phyloP scores from a whole-genome alignment of 2,113 vertebrate species.

The Prochilodus magdalenae region DNA sequence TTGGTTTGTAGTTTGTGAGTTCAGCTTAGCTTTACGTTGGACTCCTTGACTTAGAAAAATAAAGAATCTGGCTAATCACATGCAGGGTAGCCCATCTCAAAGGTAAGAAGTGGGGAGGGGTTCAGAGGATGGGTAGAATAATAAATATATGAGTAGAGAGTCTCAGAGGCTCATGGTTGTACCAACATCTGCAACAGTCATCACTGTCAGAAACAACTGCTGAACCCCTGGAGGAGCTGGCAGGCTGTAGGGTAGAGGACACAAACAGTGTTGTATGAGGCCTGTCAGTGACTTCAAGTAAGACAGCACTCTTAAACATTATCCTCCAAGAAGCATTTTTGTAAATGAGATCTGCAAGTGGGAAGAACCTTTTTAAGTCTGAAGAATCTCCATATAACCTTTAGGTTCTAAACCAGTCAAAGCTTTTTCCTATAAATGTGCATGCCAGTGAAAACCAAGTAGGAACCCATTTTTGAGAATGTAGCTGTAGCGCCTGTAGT shows the following conservation, averaged over 20 bases:
- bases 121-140: background rate
- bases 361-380: no score
- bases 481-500: background rate
- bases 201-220: slow-evolving; percentile 43
- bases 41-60: no score
- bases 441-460: no score
- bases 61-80: background rate
- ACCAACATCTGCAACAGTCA: slow-evolving; percentile 48
- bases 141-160: slow-evolving; percentile 33
- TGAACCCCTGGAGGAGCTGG: slow-evolving; percentile 21
- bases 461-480: background rate
- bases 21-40: background rate
- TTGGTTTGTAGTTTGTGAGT: no score
- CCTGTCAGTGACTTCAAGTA: background rate
- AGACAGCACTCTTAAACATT: background rate
- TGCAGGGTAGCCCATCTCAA: background rate
- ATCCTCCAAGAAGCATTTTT: no score
- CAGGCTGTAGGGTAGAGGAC: background rate
- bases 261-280: background rate
- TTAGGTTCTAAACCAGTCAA: no score
- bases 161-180: slow-evolving; percentile 17
- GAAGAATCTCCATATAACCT: no score
- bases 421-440: no score
- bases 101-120: background rate
- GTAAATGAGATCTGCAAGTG: no score